phyloP scores from a whole-genome alignment of 2,888 invertebrate genomes.

The Chironomus riparius region DNA sequence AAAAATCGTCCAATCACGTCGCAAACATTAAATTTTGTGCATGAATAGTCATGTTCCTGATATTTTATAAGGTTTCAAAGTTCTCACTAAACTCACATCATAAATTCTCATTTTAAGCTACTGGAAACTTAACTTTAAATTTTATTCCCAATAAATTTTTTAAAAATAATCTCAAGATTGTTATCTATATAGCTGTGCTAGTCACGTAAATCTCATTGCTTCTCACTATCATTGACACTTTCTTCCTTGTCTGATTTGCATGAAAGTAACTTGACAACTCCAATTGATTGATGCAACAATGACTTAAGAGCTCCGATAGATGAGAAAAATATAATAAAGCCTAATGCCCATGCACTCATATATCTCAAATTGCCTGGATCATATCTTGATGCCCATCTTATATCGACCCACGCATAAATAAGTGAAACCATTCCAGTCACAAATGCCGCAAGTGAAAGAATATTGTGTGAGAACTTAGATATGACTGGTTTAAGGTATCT shows the following conservation, averaged over 20 bases:
- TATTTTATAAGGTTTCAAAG: too few species aligned
- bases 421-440: neutral
- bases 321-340: neutral
- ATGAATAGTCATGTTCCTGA: too few species aligned
- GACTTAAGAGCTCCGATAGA: neutral
- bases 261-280: neutral
- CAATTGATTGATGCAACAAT: neutral
- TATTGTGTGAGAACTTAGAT: neutral
- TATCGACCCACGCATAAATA: neutral
- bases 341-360: neutral
- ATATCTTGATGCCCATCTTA: neutral
- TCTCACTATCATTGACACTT: neutral
- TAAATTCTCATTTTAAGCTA: too few species aligned
- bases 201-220: neutral
- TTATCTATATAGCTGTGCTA: too few species aligned
- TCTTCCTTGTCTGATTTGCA: neutral
- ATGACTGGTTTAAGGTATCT: neutral
- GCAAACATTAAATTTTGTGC: too few species aligned
- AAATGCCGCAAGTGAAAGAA: neutral
- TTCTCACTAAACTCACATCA: too few species aligned
- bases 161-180: too few species aligned
- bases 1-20: too few species aligned
- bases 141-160: too few species aligned
- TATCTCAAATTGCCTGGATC: neutral
- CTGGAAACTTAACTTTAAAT: too few species aligned